phyloP scores from a whole-genome alignment of 2,797 vertebrate genomes.

The Merluccius polli region DNA sequence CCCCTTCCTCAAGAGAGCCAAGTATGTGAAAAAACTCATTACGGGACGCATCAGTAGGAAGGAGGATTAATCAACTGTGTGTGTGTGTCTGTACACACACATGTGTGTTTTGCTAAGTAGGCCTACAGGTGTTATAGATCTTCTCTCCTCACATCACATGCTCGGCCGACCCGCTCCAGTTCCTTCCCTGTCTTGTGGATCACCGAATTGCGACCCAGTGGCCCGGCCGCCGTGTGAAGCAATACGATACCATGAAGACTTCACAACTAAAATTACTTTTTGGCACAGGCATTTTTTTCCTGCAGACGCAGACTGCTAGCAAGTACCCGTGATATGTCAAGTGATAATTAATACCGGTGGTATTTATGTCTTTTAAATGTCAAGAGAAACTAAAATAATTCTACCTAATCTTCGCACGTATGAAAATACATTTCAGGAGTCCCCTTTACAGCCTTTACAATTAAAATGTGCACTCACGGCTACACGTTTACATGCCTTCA shows the following conservation, averaged over 20 bases:
- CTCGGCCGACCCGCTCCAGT: not conserved
- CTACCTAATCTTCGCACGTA: not conserved
- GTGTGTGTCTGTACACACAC: slow-evolving; percentile 3
- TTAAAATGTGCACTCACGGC: not conserved
- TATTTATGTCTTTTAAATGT: not conserved
- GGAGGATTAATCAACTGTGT: slow-evolving; percentile 39
- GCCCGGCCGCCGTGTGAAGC: not conserved
- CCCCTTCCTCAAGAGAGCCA: slow-evolving; percentile 34
- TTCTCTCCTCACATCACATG: slow-evolving; percentile 4
- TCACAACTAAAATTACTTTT: not conserved
- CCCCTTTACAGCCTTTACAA: not conserved
- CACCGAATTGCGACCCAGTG: too few relatives aligned
- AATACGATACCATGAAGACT: not conserved
- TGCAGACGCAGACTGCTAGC: not conserved
- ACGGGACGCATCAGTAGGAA: slow-evolving; percentile 48
- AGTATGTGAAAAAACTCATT: slow-evolving; percentile 54
- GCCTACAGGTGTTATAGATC: slow-evolving; percentile 18
- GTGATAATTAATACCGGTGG: not conserved
- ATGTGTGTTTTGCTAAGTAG: slow-evolving; percentile 12
- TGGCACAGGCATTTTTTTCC: not conserved
- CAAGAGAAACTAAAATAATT: not conserved
- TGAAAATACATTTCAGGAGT: not conserved
- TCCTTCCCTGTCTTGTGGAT: not conserved
- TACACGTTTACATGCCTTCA: not conserved
- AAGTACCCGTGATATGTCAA: not conserved